Evolutionary conservation across 2,888 invertebrate species (phyloP), one percentile per base, ranked within the genome.

Genomic region (Morpho achilles): DNA sequence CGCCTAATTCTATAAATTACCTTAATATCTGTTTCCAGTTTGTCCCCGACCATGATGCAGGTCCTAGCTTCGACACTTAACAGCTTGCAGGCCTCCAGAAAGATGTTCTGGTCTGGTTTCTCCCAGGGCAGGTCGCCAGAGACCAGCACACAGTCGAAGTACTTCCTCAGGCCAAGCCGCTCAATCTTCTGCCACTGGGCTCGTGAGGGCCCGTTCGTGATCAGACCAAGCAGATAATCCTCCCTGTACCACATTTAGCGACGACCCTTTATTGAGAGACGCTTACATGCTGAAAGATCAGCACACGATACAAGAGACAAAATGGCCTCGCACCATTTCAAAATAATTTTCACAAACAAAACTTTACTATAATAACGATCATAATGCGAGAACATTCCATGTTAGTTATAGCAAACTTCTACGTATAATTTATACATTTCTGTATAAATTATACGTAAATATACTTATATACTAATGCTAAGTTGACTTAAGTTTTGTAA

Each of bases 121-220:
- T 96, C 96, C 94, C 95, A 96, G 3, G 95, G 95, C 71, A 95
- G 88, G 85, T 97, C 97, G 16, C 96, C 96, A 51, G 96, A 96
- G 47, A 97, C 96, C 71, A 96, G 88, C 74, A 96, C 92, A 72
- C 94, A 92, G 85, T 96, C 96, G 83, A 96, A 96, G 84, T 93
- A 94, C 71, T 92, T 92, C 69, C 93, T 92, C 49, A 96, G 90
- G 55, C 93, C 92, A 66, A 96, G 91, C 67, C 92, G 93, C 62
- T 93, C 92, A 65, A 97, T 92, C 88, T 97, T 97, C 89, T 97
- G 97, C 96, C 97, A 96, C 84, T 97, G 97, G 43, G 96, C 95
- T 64, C 94, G 93, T 60, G 96, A 96, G 8, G 96, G 95, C 51
- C 97, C 97, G 83, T 97, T 97, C 69, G 96, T 96, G 76, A 97